phyloP scores from a whole-genome alignment of 2,888 invertebrate species.

The Megamerina dolium region DNA sequence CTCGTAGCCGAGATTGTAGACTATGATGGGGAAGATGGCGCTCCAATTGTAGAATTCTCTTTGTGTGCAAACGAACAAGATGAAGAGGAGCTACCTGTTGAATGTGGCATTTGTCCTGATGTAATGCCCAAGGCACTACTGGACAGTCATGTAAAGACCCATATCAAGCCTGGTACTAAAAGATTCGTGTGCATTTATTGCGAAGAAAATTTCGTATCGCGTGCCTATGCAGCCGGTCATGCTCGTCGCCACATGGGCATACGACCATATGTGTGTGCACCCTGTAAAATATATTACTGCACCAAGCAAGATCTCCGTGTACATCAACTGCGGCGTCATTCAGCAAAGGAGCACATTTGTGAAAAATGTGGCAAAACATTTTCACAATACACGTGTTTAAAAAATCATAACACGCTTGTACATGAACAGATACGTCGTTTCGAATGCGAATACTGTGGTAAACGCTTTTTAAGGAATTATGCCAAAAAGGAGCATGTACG shows the following conservation, averaged over 20 bases:
- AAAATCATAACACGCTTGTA: slow-evolving; percentile 14
- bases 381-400: slow-evolving; percentile 17
- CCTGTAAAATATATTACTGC: slow-evolving; percentile 21
- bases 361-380: slow-evolving; percentile 20
- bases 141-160: slow-evolving; percentile 17
- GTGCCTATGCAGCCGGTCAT: slow-evolving; percentile 20
- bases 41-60: slow-evolving; percentile 20
- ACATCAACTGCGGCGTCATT: slow-evolving; percentile 17
- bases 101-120: slow-evolving; percentile 20
- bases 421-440: slow-evolving; percentile 20
- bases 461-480: slow-evolving; percentile 17
- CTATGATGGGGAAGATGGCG: slow-evolving; percentile 18
- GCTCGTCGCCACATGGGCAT: slow-evolving; percentile 19
- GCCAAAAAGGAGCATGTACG: slow-evolving; percentile 20
- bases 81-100: slow-evolving; percentile 16
- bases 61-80: slow-evolving; percentile 18
- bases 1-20: slow-evolving; percentile 21
- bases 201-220: slow-evolving; percentile 19
- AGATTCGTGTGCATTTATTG: slow-evolving; percentile 18
- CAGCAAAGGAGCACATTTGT: slow-evolving; percentile 20
- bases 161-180: slow-evolving; percentile 15
- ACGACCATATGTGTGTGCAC: slow-evolving; percentile 18
- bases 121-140: slow-evolving; percentile 18
- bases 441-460: slow-evolving; percentile 18
- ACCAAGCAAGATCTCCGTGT: slow-evolving; percentile 20